Conservation (phyloP, 2,797 vertebrate genomes). For the Parauchenoglanis ngamensis region DNA sequence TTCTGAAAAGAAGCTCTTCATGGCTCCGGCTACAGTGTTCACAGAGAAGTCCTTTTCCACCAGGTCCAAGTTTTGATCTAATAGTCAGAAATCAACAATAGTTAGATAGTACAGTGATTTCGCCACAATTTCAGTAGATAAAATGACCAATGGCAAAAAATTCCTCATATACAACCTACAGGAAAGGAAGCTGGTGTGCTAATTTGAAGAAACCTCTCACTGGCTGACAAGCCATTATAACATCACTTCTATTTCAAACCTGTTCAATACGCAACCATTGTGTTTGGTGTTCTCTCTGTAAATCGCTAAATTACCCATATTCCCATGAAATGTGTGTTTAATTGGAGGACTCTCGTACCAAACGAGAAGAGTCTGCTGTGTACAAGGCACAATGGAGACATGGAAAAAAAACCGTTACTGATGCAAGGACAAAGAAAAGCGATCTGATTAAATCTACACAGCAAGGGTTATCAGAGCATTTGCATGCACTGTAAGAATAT, state of each 20-base stretch:
- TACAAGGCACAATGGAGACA: conserved; percentile 3
- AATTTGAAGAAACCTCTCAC: background rate
- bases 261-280: background rate
- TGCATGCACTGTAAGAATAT: background rate
- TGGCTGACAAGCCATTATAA: conserved; percentile 8
- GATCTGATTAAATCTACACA: conserved; percentile 13
- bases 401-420: background rate
- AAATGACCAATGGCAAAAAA: background rate
- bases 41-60: conserved; percentile 93
- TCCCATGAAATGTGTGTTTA: conserved; percentile 31
- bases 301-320: conserved; percentile 20
- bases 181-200: background rate
- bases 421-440: conserved; percentile 20
- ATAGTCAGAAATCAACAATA: background rate
- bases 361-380: background rate
- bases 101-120: background rate
- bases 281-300: conserved; percentile 1
- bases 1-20: conserved; percentile 97
- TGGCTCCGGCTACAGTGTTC: conserved; percentile 90
- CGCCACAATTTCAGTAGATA: background rate
- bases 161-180: background rate
- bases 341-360: conserved; percentile 20
- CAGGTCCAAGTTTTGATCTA: conserved; percentile 86
- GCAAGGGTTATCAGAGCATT: conserved; percentile 31
- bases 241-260: conserved; percentile 1